Base-by-base conservation (phyloP, 2,797 vertebrate species). In the Muscicapa comitata region DNA sequence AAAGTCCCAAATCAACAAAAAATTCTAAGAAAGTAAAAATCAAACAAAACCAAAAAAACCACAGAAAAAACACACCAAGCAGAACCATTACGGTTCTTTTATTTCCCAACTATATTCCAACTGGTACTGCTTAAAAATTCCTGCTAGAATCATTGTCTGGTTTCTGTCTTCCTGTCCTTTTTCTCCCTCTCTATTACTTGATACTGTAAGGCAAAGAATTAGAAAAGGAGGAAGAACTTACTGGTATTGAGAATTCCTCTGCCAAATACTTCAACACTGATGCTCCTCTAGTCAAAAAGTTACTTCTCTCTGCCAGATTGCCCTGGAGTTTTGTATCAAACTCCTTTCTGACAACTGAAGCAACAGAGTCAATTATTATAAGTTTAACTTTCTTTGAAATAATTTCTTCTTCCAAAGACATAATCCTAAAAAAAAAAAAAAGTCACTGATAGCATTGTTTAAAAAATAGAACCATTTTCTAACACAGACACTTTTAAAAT, bases 271-370 rank as follows among this genome's bases (percentile, higher is more conserved):
- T 99, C 89, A 98, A 86, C 50, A 96, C 91, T 14, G 98, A 97
- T 43, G 98, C 98, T 97, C 98, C 97, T 73, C 94, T 98, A 66
- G 97, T 96, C 95, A 99, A 98, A 73, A 98, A 97, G 72, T 98
- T 98, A 96, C 97, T 98, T 80, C 98, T 98, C 93, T 98, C 97
- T 45, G 87, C 93, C 37, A 98, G 89, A 93, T 98, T 99, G 72
- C 98, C 98, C 47, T 98, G 98, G 85, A 98, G 97, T 31, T 98
- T 97, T 33, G 97, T 97, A 95, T 99, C 98, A 94, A 98, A 98
- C 95, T 99, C 98, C 81, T 98, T 99, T 95, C 98, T 97, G 75
- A 98, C 98, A 89, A 98, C 98, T 51, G 98, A 99, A 75, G 98
- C 98, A 92, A 98, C 81, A 21, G 98, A 99, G 79, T 99, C 98